Percentiles rank a stretch among this genome's conserved stretches.
Evolutionary conservation across 2,888 invertebrate genomes (phyloP).

Genomic region (Volucella bombylans): DNA sequence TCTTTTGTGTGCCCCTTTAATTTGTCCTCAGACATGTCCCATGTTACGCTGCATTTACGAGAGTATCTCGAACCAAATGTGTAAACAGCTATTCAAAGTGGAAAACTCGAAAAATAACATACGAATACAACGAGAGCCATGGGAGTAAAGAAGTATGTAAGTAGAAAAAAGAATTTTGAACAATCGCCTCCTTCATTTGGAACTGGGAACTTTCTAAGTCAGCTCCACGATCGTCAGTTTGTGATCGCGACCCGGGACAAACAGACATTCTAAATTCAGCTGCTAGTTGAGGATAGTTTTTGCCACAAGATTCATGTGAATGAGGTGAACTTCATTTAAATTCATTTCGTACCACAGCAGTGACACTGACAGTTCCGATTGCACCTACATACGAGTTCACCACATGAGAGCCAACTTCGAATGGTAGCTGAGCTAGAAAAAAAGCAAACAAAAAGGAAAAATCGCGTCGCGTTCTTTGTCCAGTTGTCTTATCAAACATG

Average conservation of each 20-base stretch:
- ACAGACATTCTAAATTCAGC: slow-evolving; percentile 39
- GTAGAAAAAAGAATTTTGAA: slow-evolving; percentile 17
- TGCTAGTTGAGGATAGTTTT: slow-evolving; percentile 1
- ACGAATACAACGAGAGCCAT: slow-evolving; percentile 27
- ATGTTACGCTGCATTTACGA: slow-evolving; percentile 34
- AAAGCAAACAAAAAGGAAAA: not conserved
- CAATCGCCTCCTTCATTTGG: slow-evolving; percentile 39
- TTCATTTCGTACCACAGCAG: slow-evolving; percentile 24
- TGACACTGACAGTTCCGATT: not conserved
- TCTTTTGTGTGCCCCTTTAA: slow-evolving; percentile 40
- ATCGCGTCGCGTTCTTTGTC: not conserved
- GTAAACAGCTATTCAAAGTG: slow-evolving; percentile 18
- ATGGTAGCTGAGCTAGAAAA: slow-evolving; percentile 27
- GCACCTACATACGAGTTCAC: not conserved
- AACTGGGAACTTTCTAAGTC: slow-evolving; percentile 61
- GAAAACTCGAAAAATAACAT: not conserved
- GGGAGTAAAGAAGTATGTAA: not conserved
- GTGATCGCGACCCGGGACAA: slow-evolving; percentile 52
- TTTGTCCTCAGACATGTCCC: slow-evolving; percentile 22
- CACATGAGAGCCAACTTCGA: slow-evolving; percentile 25
- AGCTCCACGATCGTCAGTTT: slow-evolving; percentile 57
- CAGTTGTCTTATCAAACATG: slow-evolving; percentile 43
- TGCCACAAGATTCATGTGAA: not conserved
- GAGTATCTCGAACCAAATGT: slow-evolving; percentile 13
- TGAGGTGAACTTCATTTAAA: slow-evolving; percentile 34